These are phyloP conservation scores for Cacajao melanocephalus DNA, from an alignment of 2,797 vertebrate species.

Conservation along the genomic window DNA sequence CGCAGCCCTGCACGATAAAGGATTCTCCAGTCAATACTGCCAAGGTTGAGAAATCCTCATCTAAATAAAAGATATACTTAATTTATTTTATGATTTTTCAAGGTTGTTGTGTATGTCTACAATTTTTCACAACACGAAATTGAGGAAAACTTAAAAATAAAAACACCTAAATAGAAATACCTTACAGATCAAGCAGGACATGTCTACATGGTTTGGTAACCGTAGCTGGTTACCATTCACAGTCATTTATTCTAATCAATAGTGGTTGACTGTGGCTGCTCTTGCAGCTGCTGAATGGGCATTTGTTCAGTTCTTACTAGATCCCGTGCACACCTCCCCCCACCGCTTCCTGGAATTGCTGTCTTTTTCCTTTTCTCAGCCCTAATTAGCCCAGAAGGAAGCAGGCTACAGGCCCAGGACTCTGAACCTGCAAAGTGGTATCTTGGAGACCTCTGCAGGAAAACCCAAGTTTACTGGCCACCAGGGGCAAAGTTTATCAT, in stretches of 20 bases:
- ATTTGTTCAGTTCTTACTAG: not conserved
- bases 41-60: not conserved
- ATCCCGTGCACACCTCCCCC: not conserved
- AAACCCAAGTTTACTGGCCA: not conserved
- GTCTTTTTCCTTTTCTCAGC: not conserved
- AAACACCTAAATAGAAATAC: not conserved
- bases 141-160: not conserved
- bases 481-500: conserved; percentile 1
- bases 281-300: not conserved
- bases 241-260: not conserved
- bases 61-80: not conserved
- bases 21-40: too few species aligned
- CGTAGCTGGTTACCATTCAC: not conserved
- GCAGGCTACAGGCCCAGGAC: not conserved
- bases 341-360: not conserved
- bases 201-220: not conserved
- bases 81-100: not conserved
- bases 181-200: not conserved
- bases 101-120: not conserved
- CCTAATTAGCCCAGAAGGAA: not conserved
- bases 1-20: not conserved
- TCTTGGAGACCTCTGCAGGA: not conserved
- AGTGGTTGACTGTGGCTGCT: not conserved
- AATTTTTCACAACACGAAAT: not conserved
- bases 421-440: not conserved